Conservation (phyloP, 2,888 invertebrate genomes). For the Polietes domitor region DNA sequence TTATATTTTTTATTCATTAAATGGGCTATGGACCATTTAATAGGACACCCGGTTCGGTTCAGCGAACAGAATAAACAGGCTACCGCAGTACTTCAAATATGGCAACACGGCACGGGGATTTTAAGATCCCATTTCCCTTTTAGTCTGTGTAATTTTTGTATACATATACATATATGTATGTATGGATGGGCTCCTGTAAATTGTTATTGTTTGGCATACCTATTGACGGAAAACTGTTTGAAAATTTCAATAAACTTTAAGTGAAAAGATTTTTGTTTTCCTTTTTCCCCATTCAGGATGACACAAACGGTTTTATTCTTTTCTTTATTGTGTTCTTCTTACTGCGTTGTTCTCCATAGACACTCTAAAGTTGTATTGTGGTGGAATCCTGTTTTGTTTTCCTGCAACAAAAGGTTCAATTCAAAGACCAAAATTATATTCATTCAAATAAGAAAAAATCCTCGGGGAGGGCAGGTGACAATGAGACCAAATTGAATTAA, state of each 20-base stretch:
- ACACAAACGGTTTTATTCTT: not conserved
- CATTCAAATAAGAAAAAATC: not conserved
- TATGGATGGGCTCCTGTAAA: not conserved
- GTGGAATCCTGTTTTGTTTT: not conserved
- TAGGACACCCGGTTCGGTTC: too few relatives aligned
- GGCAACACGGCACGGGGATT: too few relatives aligned
- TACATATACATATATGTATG: not conserved
- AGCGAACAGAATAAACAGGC: too few relatives aligned
- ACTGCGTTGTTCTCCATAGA: not conserved
- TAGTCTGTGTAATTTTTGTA: too few relatives aligned
- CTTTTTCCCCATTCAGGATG: not conserved
- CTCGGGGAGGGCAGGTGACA: too few relatives aligned
- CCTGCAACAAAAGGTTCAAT: not conserved
- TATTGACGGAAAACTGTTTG: not conserved
- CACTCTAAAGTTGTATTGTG: not conserved
- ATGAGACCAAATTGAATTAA: not conserved
- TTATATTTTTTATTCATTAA: too few relatives aligned
- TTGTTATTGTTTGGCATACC: not conserved
- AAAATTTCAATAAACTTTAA: not conserved
- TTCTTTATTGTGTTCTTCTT: too few relatives aligned
- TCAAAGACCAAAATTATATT: slow-evolving; percentile 2
- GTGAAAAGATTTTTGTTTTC: not conserved
- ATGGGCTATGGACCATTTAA: too few relatives aligned
- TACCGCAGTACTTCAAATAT: too few relatives aligned
- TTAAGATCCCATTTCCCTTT: too few relatives aligned